Evolutionary conservation across 53 echinoderm and acorn worm species (phyloP).

Genomic region (Astropecten irregularis): DNA sequence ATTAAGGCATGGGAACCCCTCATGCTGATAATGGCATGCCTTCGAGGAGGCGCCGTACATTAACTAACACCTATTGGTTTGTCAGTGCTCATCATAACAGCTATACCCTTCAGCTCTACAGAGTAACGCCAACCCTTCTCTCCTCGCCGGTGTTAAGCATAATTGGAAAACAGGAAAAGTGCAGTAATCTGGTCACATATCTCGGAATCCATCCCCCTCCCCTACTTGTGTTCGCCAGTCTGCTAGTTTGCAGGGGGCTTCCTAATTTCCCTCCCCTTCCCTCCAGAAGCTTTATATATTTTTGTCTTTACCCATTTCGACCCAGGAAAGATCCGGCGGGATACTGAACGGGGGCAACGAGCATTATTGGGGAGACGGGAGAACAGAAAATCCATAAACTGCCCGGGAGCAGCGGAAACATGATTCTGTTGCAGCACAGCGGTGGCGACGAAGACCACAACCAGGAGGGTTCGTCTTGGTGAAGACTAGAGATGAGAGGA

Average conservation of each 20-base stretch:
- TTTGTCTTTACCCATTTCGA: neutral
- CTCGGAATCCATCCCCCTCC: neutral
- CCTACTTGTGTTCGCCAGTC: no score
- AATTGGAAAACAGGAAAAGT: no score
- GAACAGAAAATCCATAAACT: slow-evolving; percentile 17
- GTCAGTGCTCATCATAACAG: neutral
- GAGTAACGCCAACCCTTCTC: neutral
- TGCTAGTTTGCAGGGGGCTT: neutral
- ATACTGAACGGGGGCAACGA: neutral
- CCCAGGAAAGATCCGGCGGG: no score
- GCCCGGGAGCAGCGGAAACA: slow-evolving; percentile 8
- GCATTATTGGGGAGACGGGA: neutral
- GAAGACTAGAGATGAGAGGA: neutral
- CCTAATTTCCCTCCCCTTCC: neutral
- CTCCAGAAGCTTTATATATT: no score
- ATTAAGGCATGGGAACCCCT: neutral
- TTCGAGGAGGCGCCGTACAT: neutral
- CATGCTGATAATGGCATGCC: neutral
- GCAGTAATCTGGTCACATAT: slow-evolving; percentile 2
- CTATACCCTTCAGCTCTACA: neutral
- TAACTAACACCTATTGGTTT: slow-evolving; percentile 26
- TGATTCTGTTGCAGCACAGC: slow-evolving; percentile 44
- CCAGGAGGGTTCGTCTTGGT: no score
- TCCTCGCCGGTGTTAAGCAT: no score
- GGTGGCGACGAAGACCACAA: neutral